Base-by-base conservation (phyloP, 2,113 vertebrate genomes). In the Myocastor coypus region DNA sequence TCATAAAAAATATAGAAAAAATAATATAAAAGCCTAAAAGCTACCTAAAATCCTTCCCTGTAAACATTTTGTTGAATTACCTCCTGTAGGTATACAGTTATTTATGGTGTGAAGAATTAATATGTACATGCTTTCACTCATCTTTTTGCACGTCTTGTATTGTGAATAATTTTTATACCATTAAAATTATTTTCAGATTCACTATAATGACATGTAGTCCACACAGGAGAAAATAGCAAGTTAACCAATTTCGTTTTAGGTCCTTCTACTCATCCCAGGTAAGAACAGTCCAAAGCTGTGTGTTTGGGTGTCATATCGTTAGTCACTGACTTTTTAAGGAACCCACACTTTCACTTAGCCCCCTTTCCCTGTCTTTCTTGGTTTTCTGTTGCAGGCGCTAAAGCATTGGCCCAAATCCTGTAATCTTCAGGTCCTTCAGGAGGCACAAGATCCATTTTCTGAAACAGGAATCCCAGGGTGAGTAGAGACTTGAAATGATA, bases 1-100 rank as follows among this genome's bases (percentile, higher is more conserved):
- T 73, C 24, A 46, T 46, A 10, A 50, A 88, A 89, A 55, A 86
- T 50, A 28, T 5, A 96, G 78, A 46, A 77, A 85, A 81, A 92
- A 68, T 42, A 9, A 26, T 19, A 8, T 11, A 86, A 73, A 50
- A 6, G 42, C 5, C 46, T 40, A 64, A 89, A 84, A 75, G 28
- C 28, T 28, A 24, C 28, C 20, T 68, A 40, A 75, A 90, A 80
- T 12, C 1, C 26, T 46, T 34, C 12, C 12, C 30, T 42, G 28
- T 32, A 69, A 55, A 46, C 32, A 64, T 16, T 66, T 83, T 37
- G 59, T 63, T 92, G 24, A 63, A 24, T 75, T 92, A 83, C 61
- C 42, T 40, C 7, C 19, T 80, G 19, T 57, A 34, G 30, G 14
- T 57, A 11, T 20, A 0, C 11, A 32, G 71, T 61, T 34, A 71